Evolutionary conservation across 2,797 vertebrate genomes (phyloP), one percentile per base, ranked within the genome.

Genomic region (Tinamus major): DNA sequence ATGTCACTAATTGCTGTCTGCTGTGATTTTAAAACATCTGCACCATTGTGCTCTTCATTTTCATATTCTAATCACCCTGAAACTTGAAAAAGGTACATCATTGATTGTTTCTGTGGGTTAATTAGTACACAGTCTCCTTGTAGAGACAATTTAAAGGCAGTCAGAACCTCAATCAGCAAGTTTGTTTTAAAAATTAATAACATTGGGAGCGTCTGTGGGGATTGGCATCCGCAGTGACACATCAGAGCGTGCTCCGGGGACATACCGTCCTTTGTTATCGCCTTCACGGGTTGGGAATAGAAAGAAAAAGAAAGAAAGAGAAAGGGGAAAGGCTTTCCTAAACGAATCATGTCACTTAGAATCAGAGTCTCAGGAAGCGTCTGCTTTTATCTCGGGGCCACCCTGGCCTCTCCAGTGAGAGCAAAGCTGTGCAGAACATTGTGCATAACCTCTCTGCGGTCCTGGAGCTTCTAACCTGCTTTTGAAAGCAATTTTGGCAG

Each of bases 21-120:
- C 98, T 98, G 98, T 97, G 98, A 98, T 98, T 98, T 97, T 98
- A 98, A 98, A 98, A 98, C 98, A 98, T 98, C 98, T 98, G 98
- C 97, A 98, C 97, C 92, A 98, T 98, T 98, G 97, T 98, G 97
- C 95, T 97, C 97, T 97, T 97, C 97, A 98, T 98, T 98, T 98
- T 98, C 98, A 98, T 98, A 98, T 98, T 98, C 97, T 98, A 98
- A 98, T 98, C 98, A 97, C 94, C 96, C 97, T 95, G 97, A 97
- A 98, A 98, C 96, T 98, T 98, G 97, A 98, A 98, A 98, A 97
- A 97, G 96, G 97, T 96, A 97, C 96, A 97, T 97, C 97, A 94
- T 96, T 97, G 97, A 98, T 98, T 97, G 97, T 98, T 98, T 98
- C 97, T 97, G 96, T 96, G 96, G 97, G 98, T 98, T 98, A 98